phyloP scores from a whole-genome alignment of 2,888 invertebrate genomes.

The Eutolmus rufibarbis region DNA sequence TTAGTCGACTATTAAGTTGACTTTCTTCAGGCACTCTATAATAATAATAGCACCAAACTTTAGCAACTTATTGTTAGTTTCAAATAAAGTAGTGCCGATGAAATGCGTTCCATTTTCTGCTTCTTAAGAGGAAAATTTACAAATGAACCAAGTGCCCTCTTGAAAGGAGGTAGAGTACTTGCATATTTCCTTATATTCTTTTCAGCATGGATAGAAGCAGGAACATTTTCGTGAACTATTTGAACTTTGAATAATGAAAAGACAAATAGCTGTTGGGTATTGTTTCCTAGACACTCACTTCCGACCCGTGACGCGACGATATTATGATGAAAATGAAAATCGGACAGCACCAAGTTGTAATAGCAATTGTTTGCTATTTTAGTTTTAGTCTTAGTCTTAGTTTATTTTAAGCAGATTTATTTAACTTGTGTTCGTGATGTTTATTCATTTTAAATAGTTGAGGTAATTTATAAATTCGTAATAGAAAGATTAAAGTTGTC shows the following conservation, averaged over 20 bases:
- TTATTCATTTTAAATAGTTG: not conserved
- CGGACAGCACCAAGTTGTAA: not conserved
- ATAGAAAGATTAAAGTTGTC: too few relatives aligned
- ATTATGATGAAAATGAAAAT: not conserved
- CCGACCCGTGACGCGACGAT: not conserved
- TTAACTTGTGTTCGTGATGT: not conserved
- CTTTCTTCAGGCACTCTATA: not conserved
- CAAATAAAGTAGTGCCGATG: not conserved
- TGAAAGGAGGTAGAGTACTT: not conserved
- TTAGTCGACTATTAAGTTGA: not conserved
- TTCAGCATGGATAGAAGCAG: not conserved
- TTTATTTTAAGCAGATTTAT: not conserved
- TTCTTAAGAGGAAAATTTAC: not conserved
- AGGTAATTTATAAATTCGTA: not conserved
- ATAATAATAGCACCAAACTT: not conserved
- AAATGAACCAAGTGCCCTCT: not conserved
- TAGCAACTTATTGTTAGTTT: not conserved
- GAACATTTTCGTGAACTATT: not conserved
- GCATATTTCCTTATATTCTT: not conserved
- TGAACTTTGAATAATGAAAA: not conserved
- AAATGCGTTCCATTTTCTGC: not conserved
- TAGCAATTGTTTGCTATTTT: not conserved
- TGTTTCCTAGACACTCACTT: not conserved
- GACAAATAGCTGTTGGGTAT: not conserved
- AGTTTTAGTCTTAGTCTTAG: not conserved